phyloP scores from a whole-genome alignment of 2,888 invertebrate species.

The Drosophila lutescens region DNA sequence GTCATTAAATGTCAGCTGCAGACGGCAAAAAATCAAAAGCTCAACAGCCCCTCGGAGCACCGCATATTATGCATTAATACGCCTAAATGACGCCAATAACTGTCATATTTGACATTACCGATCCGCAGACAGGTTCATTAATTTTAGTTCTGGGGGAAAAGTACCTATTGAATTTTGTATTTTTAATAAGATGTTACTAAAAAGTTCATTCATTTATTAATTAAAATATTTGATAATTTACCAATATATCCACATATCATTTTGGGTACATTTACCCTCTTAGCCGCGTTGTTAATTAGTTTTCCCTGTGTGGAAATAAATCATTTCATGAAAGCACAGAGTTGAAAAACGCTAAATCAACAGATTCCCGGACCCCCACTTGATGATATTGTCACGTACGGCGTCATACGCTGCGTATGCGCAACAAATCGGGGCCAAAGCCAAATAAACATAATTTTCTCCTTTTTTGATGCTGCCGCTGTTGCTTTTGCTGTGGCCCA shows the following conservation, averaged over 20 bases:
- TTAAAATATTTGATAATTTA: no score
- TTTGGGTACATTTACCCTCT: not conserved
- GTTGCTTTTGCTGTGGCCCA: constrained; percentile 26
- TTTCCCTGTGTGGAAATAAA: constrained; percentile 11
- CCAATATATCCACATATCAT: not conserved
- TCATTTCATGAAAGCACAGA: constrained; percentile 3
- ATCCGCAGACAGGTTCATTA: not conserved
- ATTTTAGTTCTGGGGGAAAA: not conserved
- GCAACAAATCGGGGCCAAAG: constrained; percentile 63
- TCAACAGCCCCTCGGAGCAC: constrained; percentile 19
- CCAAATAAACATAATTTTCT: constrained; percentile 67
- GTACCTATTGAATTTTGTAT: no score
- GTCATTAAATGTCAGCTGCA: constrained; percentile 75
- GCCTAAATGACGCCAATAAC: constrained; percentile 35
- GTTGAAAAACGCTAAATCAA: constrained; percentile 60
- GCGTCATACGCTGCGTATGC: constrained; percentile 61
- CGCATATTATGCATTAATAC: constrained; percentile 38
- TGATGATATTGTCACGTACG: constrained; percentile 77
- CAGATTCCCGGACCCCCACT: constrained; percentile 44
- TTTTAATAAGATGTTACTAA: no score
- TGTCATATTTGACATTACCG: constrained; percentile 41
- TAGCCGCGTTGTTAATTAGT: constrained; percentile 9
- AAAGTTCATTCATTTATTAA: no score
- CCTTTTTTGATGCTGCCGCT: constrained; percentile 12
- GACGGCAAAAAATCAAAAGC: constrained; percentile 46